A percentile compares a stretch with the other conserved stretches of the same genome.
Evolutionary conservation across 2,888 invertebrate genomes (phyloP).

Genomic region (Agrochola macilenta): DNA sequence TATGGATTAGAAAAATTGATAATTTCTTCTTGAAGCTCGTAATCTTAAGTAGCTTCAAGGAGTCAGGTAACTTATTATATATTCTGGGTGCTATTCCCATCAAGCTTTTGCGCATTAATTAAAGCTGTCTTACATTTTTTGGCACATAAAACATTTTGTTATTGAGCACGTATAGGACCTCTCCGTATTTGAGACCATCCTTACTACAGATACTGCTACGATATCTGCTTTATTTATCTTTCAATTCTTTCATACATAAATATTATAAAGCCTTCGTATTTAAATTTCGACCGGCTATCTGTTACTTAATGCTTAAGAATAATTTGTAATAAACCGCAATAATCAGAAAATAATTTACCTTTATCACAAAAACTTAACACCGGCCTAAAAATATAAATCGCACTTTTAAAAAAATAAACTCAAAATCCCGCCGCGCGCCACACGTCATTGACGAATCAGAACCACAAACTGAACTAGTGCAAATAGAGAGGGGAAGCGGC

Average conservation of each 20-base stretch:
- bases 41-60: no score
- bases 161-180: no score
- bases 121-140: no score
- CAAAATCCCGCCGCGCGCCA: slow-evolving; percentile 10
- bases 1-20: no score
- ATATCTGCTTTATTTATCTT: background rate
- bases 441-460: slow-evolving; percentile 36
- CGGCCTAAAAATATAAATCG: background rate
- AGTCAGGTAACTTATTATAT: no score
- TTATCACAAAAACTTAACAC: slow-evolving; percentile 9
- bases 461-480: slow-evolving; percentile 17
- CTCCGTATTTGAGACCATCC: no score
- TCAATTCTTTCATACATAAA: background rate
- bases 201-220: background rate
- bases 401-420: slow-evolving; percentile 4
- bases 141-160: no score
- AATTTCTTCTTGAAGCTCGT: no score
- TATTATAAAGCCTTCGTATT: no score
- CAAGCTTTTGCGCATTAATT: no score
- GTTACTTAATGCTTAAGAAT: background rate
- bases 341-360: slow-evolving; percentile 17
- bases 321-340: background rate
- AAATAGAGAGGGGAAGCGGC: slow-evolving; percentile 16
- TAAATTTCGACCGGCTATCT: no score
- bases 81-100: no score